Conservation (phyloP, 2,113 vertebrate species). For the Dasyurus viverrinus region DNA sequence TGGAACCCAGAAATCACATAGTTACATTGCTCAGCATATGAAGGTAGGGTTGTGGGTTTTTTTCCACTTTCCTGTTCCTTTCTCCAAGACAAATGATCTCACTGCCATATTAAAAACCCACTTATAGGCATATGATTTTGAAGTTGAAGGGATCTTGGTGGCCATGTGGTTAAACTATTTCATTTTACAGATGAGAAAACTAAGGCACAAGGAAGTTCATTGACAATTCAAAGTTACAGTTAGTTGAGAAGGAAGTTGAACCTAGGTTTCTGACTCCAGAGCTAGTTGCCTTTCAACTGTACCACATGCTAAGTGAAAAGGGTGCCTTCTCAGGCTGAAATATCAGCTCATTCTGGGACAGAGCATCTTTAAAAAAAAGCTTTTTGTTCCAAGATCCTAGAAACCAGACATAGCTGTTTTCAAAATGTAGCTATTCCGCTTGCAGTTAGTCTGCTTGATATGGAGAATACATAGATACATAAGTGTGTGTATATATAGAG, state of each 20-base stretch:
- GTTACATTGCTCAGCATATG: not conserved
- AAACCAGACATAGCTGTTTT: not conserved
- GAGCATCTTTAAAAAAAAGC: not conserved
- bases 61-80: not conserved
- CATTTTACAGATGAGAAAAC: not conserved
- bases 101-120: not conserved
- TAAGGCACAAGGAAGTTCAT: not conserved
- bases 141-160: not conserved
- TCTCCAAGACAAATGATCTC: not conserved
- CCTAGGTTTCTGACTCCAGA: not conserved
- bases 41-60: not conserved
- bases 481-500: no score
- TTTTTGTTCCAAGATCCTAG: constrained; percentile 14
- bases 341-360: not conserved
- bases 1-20: not conserved
- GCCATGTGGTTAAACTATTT: not conserved
- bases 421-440: not conserved
- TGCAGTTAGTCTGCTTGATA: not conserved
- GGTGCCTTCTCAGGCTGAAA: not conserved
- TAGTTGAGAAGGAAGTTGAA: not conserved
- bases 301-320: not conserved
- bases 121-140: not conserved
- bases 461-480: not conserved
- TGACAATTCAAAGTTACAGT: not conserved
- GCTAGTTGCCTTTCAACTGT: not conserved